Evolutionary conservation across 1,140 invertebrate genomes (phyloP).

Genomic region (Kradibia gibbosae): DNA sequence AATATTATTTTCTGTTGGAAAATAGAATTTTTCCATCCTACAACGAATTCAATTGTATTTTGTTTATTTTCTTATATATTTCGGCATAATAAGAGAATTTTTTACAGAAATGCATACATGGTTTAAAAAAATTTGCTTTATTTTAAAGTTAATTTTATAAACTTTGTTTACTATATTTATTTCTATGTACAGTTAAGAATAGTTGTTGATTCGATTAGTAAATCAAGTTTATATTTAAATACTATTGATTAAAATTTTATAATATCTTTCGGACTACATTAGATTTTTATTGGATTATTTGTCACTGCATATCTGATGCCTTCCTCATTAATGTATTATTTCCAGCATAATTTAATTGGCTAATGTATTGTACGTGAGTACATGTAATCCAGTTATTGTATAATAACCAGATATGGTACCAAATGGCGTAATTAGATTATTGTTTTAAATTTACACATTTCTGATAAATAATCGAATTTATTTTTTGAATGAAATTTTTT

Average conservation of each 20-base stretch:
- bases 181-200: no score
- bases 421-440: no score
- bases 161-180: no score
- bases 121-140: no score
- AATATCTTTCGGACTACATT: background rate
- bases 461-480: no score
- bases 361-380: background rate
- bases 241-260: constrained; percentile 13
- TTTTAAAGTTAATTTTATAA: no score
- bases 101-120: no score
- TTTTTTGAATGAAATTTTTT: no score
- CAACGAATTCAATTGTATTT: background rate
- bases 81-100: background rate
- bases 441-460: no score
- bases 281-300: constrained; percentile 6
- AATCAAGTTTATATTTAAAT: background rate
- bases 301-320: background rate
- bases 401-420: no score
- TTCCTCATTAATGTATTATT: background rate
- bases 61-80: background rate
- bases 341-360: background rate
- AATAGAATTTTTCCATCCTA: background rate
- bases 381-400: background rate
- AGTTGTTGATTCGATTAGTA: background rate
- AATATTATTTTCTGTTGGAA: background rate